Base-by-base conservation (phyloP, 1,140 invertebrate species). In the Drosophila bifasciata region DNA sequence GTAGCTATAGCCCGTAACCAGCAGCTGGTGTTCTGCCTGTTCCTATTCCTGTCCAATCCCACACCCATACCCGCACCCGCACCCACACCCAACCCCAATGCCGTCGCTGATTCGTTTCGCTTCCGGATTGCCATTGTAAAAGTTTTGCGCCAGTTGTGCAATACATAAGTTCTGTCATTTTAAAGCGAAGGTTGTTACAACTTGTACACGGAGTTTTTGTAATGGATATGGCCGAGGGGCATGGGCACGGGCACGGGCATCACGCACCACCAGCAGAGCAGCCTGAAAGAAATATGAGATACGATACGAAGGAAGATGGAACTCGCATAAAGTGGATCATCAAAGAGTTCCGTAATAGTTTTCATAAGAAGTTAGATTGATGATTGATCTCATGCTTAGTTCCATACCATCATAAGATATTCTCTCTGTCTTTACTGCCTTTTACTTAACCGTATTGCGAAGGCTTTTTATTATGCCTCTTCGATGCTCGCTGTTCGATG, bases 141-240 rank as follows among this genome's bases (percentile, higher is more conserved):
- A 84, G 76, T 85, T 84, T 79, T 67, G 74, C 69, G 78, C 67
- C 58, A 75, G 51, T 79, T 83, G 69, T 63, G 66, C 66, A 55
- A 68, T 56, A 73, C 69, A 73, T 50, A 73, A 73, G 59, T 74
- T 73, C 46, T 44, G 68, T 36, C 36, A 50, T 62, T 72, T 63
- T 49, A 73, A 50, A 63, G 68, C 17, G 49, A 73, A 72, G 44
- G 41, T 50, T 61, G 41, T 55, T 55, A 44, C 66, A 68, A 68
- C 63, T 68, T 56, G 66, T 48, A 56, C 50, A 68, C 51, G 21
- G 63, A 67, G 49, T 56, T 28, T 36, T 11, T 23, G 66, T 68
- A 68, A 69, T 48, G 50, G 63, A 69, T 69, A 48, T 43, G 21
- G 36, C 16, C n/a, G n/a, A 11, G 23, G 7, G 40, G n/a, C n/a